phyloP scores from a whole-genome alignment of 2,888 invertebrate species.

The Frankliniella intonsa region DNA sequence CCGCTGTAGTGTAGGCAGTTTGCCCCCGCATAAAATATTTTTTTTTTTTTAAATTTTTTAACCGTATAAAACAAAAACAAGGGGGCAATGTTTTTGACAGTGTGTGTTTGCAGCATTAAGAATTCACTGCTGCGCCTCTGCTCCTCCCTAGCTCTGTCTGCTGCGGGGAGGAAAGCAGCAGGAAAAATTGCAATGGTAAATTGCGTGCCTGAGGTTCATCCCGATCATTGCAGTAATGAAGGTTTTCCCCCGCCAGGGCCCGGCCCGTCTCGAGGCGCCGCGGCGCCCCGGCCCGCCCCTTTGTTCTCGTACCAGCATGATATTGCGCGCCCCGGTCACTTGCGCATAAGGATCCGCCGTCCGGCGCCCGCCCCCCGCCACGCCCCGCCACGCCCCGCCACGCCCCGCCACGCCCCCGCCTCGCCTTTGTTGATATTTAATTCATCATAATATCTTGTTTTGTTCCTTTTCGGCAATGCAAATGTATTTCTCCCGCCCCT shows the following conservation, averaged over 20 bases:
- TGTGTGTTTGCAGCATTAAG: too few species aligned
- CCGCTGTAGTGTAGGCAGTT: too few species aligned
- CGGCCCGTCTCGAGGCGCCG: background rate
- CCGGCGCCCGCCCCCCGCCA: too few species aligned
- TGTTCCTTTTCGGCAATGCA: conserved; percentile 5
- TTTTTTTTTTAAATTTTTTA: too few species aligned
- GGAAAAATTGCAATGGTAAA: too few species aligned
- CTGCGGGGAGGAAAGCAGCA: too few species aligned
- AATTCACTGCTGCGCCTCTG: too few species aligned
- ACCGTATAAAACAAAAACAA: too few species aligned
- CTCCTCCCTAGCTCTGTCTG: too few species aligned
- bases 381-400: too few species aligned
- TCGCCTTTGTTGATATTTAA: conserved; percentile 23
- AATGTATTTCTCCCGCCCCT: background rate
- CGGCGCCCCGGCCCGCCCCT: background rate
- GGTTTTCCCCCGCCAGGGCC: background rate
- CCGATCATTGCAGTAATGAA: conserved; percentile 13
- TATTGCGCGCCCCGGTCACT: conserved; percentile 6
- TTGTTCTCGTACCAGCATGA: background rate
- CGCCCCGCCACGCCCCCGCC: background rate
- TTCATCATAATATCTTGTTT: conserved; percentile 23
- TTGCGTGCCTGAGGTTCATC: background rate
- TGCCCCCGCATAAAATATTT: too few species aligned
- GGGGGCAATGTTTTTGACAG: too few species aligned
- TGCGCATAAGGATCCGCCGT: background rate